Base-by-base conservation (phyloP, 1,140 invertebrate species). In the Nixonia krombeini region DNA sequence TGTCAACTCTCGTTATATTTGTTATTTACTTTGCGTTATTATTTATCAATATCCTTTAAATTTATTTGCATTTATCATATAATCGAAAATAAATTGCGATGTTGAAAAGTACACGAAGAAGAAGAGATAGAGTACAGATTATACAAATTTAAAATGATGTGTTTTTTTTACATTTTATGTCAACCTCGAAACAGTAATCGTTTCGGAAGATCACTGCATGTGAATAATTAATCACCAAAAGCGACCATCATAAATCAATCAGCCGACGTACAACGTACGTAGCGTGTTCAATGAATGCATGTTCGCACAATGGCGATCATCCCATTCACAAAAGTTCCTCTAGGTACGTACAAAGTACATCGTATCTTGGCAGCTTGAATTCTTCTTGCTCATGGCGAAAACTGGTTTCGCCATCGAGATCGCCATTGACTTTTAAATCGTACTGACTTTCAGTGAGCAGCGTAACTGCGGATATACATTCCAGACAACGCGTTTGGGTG, bases 371-470 rank as follows among this genome's bases (percentile, higher is more conserved):
- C 47, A 18, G 49, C 12, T 41, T 29, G 18, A 18, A 61, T 56
- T 40, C 57, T 68, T 72, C 58, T 71, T 71, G 51, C 52, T 57
- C 56, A 40, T 50, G 50, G 52, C 59, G 72, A 66, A 67, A 76
- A 74, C 72, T 72, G 70, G 67, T 76, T 76, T 65, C 70, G 42
- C 63, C 62, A 41, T 64, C 51, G 63, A 57, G 41, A 64, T 69
- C 58, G 58, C 56, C 64, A 74, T 72, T 69, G 74, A 75, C 70
- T 78, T 75, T 70, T 71, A 70, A 71, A 67, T 65, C 28, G 62
- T 23, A 50, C 64, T 35, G 58, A 64, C 69, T 66, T 67, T 69
- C 57, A 69, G 57, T 69, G 38, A 59, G 47, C 41, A 41, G 49
- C 59, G 45, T 49, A 64, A 64, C 51, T 68, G 56, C 42, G 42